Evolutionary conservation across 1,140 invertebrate species (phyloP).

Genomic region (Dendroctonus ponderosae): DNA sequence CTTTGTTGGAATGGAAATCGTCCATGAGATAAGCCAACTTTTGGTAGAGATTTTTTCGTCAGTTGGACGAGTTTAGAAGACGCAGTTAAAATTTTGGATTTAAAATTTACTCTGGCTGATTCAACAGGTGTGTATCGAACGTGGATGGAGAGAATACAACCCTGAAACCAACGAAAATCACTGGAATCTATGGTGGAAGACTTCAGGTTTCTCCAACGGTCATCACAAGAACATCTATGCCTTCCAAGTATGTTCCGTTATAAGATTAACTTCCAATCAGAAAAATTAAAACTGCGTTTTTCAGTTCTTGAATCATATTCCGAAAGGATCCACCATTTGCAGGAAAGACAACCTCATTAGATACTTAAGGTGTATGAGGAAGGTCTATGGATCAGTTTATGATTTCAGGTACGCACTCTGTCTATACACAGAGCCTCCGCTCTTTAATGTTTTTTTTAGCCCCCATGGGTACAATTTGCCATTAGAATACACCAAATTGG

Average conservation of each 20-base stretch:
- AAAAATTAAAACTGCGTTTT: conserved; percentile 33
- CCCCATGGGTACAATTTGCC: conserved; percentile 79
- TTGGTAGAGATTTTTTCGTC: no score
- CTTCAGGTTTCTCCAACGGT: conserved; percentile 66
- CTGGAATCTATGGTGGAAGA: conserved; percentile 85
- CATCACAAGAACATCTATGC: conserved; percentile 68
- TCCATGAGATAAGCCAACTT: no score
- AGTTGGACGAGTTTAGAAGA: no score
- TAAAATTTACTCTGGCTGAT: no score
- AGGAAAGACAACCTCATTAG: conserved; percentile 77
- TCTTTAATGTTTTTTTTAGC: no score
- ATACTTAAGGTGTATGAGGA: conserved; percentile 76
- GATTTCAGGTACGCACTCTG: conserved; percentile 70
- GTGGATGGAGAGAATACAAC: conserved; percentile 77
- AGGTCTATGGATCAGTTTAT: conserved; percentile 75
- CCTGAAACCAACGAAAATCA: conserved; percentile 56
- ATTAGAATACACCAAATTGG: conserved; percentile 79
- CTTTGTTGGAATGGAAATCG: no score
- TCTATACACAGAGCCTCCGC: background rate
- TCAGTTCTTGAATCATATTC: conserved; percentile 83
- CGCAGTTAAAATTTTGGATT: no score
- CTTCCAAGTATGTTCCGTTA: conserved; percentile 63
- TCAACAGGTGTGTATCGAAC: conserved; percentile 69
- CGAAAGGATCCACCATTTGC: conserved; percentile 77
- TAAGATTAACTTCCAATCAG: conserved; percentile 33